Conservation (phyloP, 2,113 vertebrate species). For the Uropsilus gracilis region DNA sequence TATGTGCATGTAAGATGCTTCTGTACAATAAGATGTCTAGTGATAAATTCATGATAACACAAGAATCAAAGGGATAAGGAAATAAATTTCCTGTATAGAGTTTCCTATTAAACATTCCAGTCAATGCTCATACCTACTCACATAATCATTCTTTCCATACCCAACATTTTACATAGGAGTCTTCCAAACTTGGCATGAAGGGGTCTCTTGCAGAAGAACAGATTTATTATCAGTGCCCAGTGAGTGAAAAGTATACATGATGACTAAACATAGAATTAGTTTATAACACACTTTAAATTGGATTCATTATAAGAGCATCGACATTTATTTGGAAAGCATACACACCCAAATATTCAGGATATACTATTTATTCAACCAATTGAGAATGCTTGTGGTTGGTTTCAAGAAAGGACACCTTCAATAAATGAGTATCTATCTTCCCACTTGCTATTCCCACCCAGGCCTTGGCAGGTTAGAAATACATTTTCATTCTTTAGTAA, state of each 20-base stretch:
- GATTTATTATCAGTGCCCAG: neutral
- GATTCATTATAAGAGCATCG: neutral
- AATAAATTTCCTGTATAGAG: neutral
- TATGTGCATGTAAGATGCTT: neutral
- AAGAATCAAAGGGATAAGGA: neutral
- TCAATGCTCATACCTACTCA: neutral
- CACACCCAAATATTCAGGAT: neutral
- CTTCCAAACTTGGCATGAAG: neutral
- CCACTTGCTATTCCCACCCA: neutral
- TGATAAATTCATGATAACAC: neutral
- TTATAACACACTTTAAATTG: neutral
- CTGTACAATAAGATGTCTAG: neutral
- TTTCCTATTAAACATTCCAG: neutral
- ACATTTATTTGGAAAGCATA: neutral
- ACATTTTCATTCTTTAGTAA: neutral
- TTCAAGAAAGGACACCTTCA: neutral
- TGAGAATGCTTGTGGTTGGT: neutral
- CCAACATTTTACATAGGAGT: neutral
- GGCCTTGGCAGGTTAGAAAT: neutral
- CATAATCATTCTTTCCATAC: neutral
- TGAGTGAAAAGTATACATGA: neutral
- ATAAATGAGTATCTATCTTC: neutral
- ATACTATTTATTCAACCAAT: neutral
- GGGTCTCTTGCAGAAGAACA: neutral
- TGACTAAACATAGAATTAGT: neutral